These are phyloP conservation scores for Hyperoplus immaculatus DNA, from an alignment of 2,797 vertebrate species.

Conservation along the genomic window DNA sequence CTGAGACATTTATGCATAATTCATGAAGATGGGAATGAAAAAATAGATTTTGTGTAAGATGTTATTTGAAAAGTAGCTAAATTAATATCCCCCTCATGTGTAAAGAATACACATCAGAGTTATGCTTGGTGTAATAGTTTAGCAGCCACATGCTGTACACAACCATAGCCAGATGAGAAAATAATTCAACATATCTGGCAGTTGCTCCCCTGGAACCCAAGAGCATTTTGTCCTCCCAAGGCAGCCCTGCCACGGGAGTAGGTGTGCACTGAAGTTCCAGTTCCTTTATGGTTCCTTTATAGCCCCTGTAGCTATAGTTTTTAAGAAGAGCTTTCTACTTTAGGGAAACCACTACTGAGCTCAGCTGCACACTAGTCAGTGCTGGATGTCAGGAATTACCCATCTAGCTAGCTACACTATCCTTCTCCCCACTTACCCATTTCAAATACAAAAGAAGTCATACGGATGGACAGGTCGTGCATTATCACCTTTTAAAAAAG, in stretches of 20 bases:
- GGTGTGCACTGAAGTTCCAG: slow-evolving; percentile 73
- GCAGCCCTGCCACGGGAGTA: slow-evolving; percentile 58
- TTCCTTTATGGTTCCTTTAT: slow-evolving; percentile 55
- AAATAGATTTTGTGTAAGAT: slow-evolving; percentile 30
- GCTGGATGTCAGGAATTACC: slow-evolving; percentile 36
- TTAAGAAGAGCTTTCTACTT: slow-evolving; percentile 69
- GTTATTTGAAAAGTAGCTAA: slow-evolving; percentile 44
- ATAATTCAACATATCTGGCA: slow-evolving; percentile 56
- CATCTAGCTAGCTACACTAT: slow-evolving; percentile 4
- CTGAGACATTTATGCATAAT: slow-evolving; percentile 49
- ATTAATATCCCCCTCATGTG: slow-evolving; percentile 22
- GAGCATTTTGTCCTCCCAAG: slow-evolving; percentile 63
- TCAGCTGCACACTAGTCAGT: slow-evolving; percentile 40
- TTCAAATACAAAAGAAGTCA: not conserved
- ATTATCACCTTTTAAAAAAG: no score
- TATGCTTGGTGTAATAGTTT: slow-evolving; percentile 25
- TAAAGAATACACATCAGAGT: slow-evolving; percentile 27
- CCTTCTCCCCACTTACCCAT: not conserved
- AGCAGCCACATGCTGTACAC: slow-evolving; percentile 35
- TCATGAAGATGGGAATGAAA: slow-evolving; percentile 35
- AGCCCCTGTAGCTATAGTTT: slow-evolving; percentile 60
- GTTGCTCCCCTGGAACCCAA: slow-evolving; percentile 27
- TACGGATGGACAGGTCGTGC: no score
- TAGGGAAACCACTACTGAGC: slow-evolving; percentile 46
- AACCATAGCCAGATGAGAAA: slow-evolving; percentile 46